Conservation (phyloP, 2,113 vertebrate species). For the Bungarus multicinctus region DNA sequence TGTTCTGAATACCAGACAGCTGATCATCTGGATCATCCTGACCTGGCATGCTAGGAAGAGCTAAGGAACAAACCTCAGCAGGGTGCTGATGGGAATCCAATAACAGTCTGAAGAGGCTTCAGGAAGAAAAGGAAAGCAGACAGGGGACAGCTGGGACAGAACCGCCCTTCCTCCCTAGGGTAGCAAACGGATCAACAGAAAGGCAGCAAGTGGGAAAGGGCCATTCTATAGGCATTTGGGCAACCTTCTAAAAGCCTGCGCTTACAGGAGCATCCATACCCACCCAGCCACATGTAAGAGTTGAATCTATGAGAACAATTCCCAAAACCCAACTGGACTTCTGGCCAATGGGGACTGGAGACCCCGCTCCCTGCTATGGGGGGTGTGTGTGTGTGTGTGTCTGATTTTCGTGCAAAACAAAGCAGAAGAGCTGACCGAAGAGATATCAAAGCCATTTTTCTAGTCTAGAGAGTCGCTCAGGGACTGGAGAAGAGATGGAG, state of each 20-base stretch:
- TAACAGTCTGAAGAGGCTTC: background rate
- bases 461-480: background rate
- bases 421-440: background rate
- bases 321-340: background rate
- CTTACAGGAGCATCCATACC: background rate
- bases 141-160: background rate
- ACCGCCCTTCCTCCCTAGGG: background rate
- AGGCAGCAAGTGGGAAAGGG: background rate
- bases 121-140: background rate
- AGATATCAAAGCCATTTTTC: background rate
- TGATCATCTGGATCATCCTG: background rate
- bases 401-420: background rate
- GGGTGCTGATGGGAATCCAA: too few relatives aligned
- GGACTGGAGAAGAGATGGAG: rapidly evolving
- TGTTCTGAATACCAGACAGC: background rate
- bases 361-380: background rate
- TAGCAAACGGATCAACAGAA: background rate
- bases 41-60: background rate
- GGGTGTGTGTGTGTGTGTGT: too few relatives aligned
- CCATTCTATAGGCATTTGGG: background rate
- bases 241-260: background rate
- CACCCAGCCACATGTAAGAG: background rate
- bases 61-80: background rate
- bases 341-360: background rate
- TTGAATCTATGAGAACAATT: background rate